Evolutionary conservation across 2,113 vertebrate species (phyloP).

Genomic region (Xerus inauris): DNA sequence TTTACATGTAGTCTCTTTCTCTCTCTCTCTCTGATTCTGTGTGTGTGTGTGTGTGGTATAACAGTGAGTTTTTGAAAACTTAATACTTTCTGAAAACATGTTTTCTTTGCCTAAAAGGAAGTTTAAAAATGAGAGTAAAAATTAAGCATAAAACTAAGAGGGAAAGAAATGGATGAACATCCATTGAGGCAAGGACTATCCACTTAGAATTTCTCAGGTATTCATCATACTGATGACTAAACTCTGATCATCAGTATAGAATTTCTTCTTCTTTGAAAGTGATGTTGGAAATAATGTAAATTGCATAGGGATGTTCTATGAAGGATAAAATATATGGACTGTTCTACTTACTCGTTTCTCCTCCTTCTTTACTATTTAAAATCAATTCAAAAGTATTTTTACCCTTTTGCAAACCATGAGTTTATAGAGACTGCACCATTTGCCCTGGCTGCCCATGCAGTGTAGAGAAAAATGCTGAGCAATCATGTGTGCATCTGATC

Average conservation of each 20-base stretch:
- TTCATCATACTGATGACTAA: neutral
- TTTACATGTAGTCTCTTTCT: neutral
- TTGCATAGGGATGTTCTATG: neutral
- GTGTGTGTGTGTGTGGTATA: neutral
- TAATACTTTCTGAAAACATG: neutral
- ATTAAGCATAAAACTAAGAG: neutral
- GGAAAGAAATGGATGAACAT: neutral
- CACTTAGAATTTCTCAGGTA: neutral
- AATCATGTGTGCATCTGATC: slow-evolving; percentile 60
- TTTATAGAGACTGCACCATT: neutral
- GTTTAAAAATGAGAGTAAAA: neutral
- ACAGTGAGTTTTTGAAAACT: too few species aligned
- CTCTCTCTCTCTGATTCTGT: fast-evolving
- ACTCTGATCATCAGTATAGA: neutral
- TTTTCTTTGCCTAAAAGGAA: neutral
- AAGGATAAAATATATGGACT: neutral
- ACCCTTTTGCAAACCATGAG: neutral
- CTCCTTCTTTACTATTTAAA: neutral
- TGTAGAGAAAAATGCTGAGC: slow-evolving; percentile 33
- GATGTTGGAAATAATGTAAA: neutral
- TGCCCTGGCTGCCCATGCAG: slow-evolving; percentile 29
- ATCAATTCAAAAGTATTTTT: neutral
- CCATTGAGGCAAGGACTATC: neutral
- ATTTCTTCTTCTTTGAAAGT: neutral
- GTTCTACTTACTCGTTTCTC: neutral